Evolutionary conservation across 2,113 vertebrate species (phyloP), one percentile per base, ranked within the genome.

Genomic region (Sialia sialis): DNA sequence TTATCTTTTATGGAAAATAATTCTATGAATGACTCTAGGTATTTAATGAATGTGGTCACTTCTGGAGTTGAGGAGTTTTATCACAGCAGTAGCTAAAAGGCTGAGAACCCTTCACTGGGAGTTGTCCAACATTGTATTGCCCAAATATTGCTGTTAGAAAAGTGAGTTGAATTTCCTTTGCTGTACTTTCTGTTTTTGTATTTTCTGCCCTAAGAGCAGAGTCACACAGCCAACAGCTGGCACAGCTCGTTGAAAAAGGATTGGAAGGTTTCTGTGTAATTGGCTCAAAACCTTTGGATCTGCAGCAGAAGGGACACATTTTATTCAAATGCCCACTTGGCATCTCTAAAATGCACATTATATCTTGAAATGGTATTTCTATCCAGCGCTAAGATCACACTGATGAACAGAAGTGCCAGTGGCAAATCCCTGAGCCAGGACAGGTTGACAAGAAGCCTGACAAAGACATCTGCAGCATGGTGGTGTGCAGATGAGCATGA

Each of bases 71-170:
- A 3, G 29, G 34, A 60, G 8, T 77, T 90, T 80, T 51, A 58
- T 21, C 32, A 20, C 0, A 83, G 25, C 30, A 73, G 22, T 16
- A 52, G 3, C 7, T 63, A 20, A 49, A 67, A 78, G 2, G 39
- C 60, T 27, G 39, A 38, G 7, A 51, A 2, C 2, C 5, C 22
- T 77, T 58, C 39, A 4, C 0, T 58, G 11, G 14, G 32, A 59
- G 8, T 38, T 49, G 5, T n/a, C 10, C 27, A 59, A 3, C 13
- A 80, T 52, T 41, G 7, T 27, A 4, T 56, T 68, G 23, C 70
- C 10, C 20, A 23, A 43, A 43, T 23, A 55, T 6, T 34, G 56
- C 36, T 36, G 22, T 52, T 39, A 51, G 63, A 44, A 84, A 16
- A 82, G 19, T 3, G 7, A 84, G 16, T 22, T 89, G 48, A 20